Conservation (phyloP, 2,888 invertebrate species). For the Dugesia japonica region DNA sequence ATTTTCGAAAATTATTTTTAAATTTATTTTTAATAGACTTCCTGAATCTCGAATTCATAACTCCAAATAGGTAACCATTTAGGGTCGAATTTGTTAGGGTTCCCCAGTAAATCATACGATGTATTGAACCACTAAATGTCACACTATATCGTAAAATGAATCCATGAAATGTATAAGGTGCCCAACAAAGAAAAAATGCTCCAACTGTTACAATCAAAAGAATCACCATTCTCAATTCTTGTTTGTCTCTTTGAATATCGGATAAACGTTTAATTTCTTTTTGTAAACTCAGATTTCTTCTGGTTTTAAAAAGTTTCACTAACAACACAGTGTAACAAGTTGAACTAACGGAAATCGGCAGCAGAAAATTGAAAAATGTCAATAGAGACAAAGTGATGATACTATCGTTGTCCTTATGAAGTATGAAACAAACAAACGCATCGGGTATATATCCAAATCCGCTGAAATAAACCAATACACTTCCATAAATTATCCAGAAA, state of each 20-base stretch:
- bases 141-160: background rate
- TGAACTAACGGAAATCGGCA: background rate
- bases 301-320: background rate
- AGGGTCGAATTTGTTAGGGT: background rate
- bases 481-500: slow-evolving; percentile 21
- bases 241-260: background rate
- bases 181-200: slow-evolving; percentile 26
- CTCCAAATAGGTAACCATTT: background rate
- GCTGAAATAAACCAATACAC: background rate
- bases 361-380: slow-evolving; percentile 17
- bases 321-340: background rate
- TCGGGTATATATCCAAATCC: slow-evolving; percentile 27
- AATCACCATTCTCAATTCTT: background rate
- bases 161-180: slow-evolving; percentile 22
- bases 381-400: background rate
- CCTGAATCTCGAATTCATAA: background rate
- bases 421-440: slow-evolving; percentile 27
- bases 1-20: too few species aligned
- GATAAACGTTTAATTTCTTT: background rate
- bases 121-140: background rate
- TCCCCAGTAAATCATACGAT: background rate
- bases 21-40: background rate
- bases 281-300: background rate
- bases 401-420: background rate
- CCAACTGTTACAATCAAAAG: background rate